Evolutionary conservation across 1,140 invertebrate species (phyloP).

Genomic region (Steinernema khuongi): DNA sequence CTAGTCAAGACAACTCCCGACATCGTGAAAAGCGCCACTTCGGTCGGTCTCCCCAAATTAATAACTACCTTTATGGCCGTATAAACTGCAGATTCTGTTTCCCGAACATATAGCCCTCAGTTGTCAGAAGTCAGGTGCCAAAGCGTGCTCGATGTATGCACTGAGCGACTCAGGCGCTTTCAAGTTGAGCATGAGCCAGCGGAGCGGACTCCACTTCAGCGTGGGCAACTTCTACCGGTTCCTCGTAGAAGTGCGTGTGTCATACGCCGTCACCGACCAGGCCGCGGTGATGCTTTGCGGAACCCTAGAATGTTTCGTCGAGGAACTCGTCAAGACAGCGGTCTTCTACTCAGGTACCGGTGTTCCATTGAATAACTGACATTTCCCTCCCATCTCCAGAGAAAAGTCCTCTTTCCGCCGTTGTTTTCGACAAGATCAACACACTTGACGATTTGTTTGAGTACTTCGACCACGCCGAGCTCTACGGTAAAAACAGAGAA

Average conservation of each 20-base stretch:
- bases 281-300: constrained; percentile 2
- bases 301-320: background rate
- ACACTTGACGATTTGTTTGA: background rate
- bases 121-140: background rate
- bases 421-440: constrained; percentile 13
- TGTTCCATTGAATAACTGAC: background rate
- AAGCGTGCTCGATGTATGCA: background rate
- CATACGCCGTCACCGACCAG: background rate
- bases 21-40: background rate
- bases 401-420: background rate
- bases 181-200: constrained; percentile 1
- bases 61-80: background rate
- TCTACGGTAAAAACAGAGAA: background rate
- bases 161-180: background rate
- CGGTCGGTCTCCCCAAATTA: too few relatives aligned
- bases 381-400: background rate
- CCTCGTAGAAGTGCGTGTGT: background rate
- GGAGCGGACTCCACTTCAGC: background rate
- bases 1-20: constrained; percentile 2
- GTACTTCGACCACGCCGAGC: background rate
- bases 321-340: background rate
- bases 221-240: constrained; percentile 3
- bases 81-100: background rate
- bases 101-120: background rate
- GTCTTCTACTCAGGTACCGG: background rate